A percentile compares a stretch with the other conserved stretches of the same genome.
Conservation (phyloP, 2,888 invertebrate species). For the Acleris laterana region DNA sequence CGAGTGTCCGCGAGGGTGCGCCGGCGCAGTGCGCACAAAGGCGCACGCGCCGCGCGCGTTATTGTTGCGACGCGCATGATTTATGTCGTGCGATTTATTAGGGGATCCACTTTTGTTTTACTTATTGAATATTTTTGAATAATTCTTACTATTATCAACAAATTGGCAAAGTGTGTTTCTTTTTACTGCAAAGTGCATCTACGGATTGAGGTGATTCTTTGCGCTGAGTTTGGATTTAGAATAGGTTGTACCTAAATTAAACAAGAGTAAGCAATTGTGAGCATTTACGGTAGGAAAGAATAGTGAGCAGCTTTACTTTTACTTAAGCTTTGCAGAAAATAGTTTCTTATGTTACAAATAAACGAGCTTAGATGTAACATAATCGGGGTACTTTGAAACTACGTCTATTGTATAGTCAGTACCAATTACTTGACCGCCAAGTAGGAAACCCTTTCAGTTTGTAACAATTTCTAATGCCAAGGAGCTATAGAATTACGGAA, state of each 20-base stretch:
- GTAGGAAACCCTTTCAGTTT: constrained; percentile 47
- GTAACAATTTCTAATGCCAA: constrained; percentile 61
- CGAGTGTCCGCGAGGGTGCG: constrained; percentile 76
- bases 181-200: no score
- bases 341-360: no score
- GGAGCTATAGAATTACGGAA: constrained; percentile 56
- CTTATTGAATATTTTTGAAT: no score
- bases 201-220: no score
- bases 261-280: no score
- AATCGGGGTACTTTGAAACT: constrained; percentile 12
- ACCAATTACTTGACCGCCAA: constrained; percentile 56
- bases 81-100: constrained; percentile 56
- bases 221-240: no score
- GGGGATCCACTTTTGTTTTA: constrained; percentile 48
- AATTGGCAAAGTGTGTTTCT: no score
- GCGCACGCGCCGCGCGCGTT: constrained; percentile 66
- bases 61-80: constrained; percentile 47
- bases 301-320: no score
- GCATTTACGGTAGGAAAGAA: no score
- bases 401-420: constrained; percentile 7
- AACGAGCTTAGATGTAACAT: constrained; percentile 10
- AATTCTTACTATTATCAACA: no score
- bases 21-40: constrained; percentile 51
- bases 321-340: no score
- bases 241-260: no score